These are phyloP conservation scores for Neosilurus hyrtlii DNA, from an alignment of 2,797 vertebrate genomes.

Conservation along the genomic window DNA sequence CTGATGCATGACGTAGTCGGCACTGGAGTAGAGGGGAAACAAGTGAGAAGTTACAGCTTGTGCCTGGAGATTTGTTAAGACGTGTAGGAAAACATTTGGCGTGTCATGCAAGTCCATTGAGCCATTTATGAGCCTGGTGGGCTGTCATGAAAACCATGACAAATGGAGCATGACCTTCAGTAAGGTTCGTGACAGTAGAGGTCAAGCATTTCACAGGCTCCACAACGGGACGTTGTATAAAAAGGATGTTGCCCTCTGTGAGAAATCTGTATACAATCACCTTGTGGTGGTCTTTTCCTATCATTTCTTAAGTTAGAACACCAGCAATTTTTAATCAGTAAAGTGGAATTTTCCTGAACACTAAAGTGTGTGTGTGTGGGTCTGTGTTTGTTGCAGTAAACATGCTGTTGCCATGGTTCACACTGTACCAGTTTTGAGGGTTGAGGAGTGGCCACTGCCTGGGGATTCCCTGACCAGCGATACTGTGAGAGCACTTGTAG, in stretches of 20 bases:
- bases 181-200: not conserved
- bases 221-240: not conserved
- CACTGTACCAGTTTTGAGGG: slow-evolving; percentile 81
- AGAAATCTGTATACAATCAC: not conserved
- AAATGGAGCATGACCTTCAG: slow-evolving; percentile 36
- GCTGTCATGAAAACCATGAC: slow-evolving; percentile 47
- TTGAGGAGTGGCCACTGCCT: slow-evolving; percentile 89
- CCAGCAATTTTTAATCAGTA: not conserved
- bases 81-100: slow-evolving; percentile 30
- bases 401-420: slow-evolving; percentile 75
- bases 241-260: not conserved
- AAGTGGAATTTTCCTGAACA: slow-evolving; percentile 12
- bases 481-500: slow-evolving; percentile 81
- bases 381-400: slow-evolving; percentile 66
- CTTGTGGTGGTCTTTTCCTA: not conserved
- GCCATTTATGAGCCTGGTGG: slow-evolving; percentile 51
- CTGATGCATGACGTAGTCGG: not conserved
- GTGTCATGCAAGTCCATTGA: slow-evolving; percentile 41
- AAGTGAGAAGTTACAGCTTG: not conserved
- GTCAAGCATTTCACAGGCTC: not conserved
- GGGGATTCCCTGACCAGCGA: slow-evolving; percentile 84
- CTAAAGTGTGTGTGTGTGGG: slow-evolving; percentile 37
- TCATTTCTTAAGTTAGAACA: not conserved
- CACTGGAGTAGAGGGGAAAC: slow-evolving; percentile 1
- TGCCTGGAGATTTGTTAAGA: not conserved